Conservation (phyloP, 2,797 vertebrate species). For the Synanceia verrucosa region DNA sequence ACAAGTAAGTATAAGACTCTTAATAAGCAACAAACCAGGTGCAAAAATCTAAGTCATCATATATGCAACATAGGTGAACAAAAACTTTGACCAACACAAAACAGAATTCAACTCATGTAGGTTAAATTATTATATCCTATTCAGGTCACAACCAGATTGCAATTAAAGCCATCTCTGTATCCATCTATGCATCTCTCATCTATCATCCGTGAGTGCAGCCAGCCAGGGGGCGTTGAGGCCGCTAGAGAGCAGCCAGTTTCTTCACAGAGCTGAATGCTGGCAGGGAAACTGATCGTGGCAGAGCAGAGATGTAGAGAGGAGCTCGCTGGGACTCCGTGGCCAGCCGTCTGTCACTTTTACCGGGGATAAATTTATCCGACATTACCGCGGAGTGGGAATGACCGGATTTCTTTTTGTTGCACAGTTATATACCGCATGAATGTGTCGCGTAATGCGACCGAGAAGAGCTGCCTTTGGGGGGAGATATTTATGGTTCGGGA, state of each 20-base stretch:
- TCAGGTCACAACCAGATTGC: neutral
- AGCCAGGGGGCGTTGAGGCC: conserved; percentile 60
- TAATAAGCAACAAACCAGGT: no score
- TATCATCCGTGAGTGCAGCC: neutral
- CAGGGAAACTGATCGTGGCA: conserved; percentile 53
- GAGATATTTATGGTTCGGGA: conserved; percentile 63
- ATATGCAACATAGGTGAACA: no score
- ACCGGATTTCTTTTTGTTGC: neutral
- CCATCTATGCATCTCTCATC: neutral
- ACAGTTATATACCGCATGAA: conserved; percentile 7
- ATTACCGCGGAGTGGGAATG: conserved; percentile 30
- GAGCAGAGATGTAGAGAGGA: conserved; percentile 63
- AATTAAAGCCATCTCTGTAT: neutral
- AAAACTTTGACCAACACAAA: no score
- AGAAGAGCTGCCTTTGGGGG: conserved; percentile 38
- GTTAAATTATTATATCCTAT: neutral
- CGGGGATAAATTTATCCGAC: conserved; percentile 22
- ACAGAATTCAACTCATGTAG: no score
- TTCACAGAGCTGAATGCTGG: conserved; percentile 18
- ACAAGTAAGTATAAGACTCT: no score
- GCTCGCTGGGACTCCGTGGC: conserved; percentile 58
- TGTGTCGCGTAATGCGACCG: conserved; percentile 63
- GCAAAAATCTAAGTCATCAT: no score
- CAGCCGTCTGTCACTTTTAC: conserved; percentile 62
- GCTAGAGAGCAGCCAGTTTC: conserved; percentile 24